Base-by-base conservation (phyloP, 2,888 invertebrate genomes). In the Cantharis rustica region DNA sequence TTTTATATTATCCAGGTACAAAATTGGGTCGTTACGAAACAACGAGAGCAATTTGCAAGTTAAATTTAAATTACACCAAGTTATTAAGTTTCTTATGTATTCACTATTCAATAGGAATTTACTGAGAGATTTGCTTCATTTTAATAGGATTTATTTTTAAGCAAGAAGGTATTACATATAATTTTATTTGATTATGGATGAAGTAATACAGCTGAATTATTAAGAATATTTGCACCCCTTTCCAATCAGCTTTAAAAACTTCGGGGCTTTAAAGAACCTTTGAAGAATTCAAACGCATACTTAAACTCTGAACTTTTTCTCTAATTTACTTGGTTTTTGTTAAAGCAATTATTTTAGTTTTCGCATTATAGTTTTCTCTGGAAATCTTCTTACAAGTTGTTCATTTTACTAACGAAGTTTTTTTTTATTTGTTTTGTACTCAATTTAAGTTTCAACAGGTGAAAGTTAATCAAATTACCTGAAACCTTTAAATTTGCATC, bases 11-110 rank as follows among this genome's bases (percentile, higher is more conserved):
- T 17, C 61, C 72, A 68, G 72, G 71, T 64, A 72, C 61, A 68
- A 72, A 72, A 72, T 68, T 64, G 63, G 72, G 66, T 72, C 72
- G 68, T 72, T 72, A 72, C 23, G 68, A 72, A 72, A 72, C 68
- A 72, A 71, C 27, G 66, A 47, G 72, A 68, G 26, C 61, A 72
- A 68, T 72, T 72, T 72, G 68, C 68, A 72, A 72, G 72, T 72
- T 66, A 72, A 72, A 72, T 72, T 64, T 61, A 68, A 72, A 72
- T 71, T 68, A 66, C 66, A 72, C 23, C 66, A 64, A 72, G 68
- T 72, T 68, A 72, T 72, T 72, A 72, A 72, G 66, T 72, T 66
- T 68, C 68, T 68, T 68, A 47, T 68, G 47, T 64, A 64, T 68
- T 66, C 66, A 72, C 68, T 68, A 66, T 72, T 63, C 17, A 63